Conservation (phyloP, 2,797 vertebrate species). For the Vultur gryphus region DNA sequence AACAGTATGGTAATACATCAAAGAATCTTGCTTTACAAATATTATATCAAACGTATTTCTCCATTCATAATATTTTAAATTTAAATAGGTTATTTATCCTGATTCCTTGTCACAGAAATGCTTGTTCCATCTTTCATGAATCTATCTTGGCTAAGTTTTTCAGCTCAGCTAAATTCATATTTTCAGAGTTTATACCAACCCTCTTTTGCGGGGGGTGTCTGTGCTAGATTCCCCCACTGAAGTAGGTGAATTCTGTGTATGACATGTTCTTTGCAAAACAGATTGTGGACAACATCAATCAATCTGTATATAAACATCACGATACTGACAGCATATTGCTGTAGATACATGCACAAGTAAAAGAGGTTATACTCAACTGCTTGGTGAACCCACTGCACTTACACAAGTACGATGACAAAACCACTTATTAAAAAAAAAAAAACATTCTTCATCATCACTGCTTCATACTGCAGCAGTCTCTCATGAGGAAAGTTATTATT, state of each 20-base stretch:
- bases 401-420: neutral
- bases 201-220: neutral
- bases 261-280: neutral
- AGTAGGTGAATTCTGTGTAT: neutral
- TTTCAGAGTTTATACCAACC: neutral
- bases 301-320: neutral
- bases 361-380: neutral
- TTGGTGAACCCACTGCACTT: neutral
- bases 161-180: neutral
- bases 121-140: neutral
- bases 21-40: constrained; percentile 21
- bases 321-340: neutral
- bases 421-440: neutral
- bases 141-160: neutral
- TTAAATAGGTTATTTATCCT: neutral
- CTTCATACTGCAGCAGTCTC: neutral
- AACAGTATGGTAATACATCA: neutral
- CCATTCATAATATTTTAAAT: neutral
- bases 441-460: neutral
- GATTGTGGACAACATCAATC: neutral
- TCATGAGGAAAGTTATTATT: neutral
- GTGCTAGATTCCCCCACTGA: neutral
- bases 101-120: neutral
- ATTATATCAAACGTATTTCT: neutral
- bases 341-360: neutral